Evolutionary conservation across 2,797 vertebrate species (phyloP), one percentile per base, ranked within the genome.

Genomic region (Anolis apletophallus): DNA sequence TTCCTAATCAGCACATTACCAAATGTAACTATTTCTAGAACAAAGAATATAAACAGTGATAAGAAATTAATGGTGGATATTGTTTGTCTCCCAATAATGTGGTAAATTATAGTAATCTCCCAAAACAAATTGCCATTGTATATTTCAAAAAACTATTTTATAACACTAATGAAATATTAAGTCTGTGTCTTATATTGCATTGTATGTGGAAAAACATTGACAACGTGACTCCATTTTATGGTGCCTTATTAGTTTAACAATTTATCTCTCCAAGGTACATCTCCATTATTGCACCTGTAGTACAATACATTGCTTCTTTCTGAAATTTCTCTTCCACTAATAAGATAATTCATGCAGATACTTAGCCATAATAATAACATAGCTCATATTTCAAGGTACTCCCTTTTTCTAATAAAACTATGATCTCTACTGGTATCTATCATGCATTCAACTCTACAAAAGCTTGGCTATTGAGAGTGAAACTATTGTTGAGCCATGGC

Each of bases 241-340:
- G 80, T 69, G 10, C 23, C 87, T 90, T 54, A 72, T 87, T 86
- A 50, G 64, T 69, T 88, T 59, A 83, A 23, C 10, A 84, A 79
- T 71, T 52, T 1, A 59, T 17, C 85, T 1, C 2, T 81, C 76
- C 67, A 86, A 23, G 9, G 84, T 76, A 71, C 0, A 34, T 17
- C 23, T 10, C 46, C 32, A 73, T 73, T 83, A 26, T 12, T 75
- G 0, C 61, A 79, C 55, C 46, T 87, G 93, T 87, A 86, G 0
- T 50, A 80, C 17, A 86, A 0, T 50, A 80, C 17, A 17, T 1
- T 0, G 1, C 0, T 57, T 11, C 74, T 82, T 79, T 72, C 29
- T 16, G 21, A 40, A 34, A 34, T 36, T 36, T 81, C n/a, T 73
- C 68, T 34, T 78, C 77, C 67, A 29, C 76, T 68, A 85, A 29